phyloP scores from a whole-genome alignment of 2,888 invertebrate genomes.

The Philhelius pedissequus region DNA sequence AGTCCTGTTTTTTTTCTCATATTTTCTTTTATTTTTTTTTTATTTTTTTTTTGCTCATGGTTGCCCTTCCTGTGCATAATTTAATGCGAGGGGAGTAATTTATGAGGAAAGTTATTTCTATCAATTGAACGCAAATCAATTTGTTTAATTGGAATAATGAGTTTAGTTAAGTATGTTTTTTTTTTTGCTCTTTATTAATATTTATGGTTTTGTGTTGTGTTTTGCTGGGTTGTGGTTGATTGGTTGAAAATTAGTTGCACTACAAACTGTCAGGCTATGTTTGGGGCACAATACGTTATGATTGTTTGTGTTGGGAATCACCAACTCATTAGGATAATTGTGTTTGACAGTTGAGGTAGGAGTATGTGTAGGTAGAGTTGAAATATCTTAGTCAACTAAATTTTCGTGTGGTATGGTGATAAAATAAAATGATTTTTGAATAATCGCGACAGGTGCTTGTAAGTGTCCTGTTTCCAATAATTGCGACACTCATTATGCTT shows the following conservation, averaged over 20 bases:
- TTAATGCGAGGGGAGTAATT: slow-evolving; percentile 26
- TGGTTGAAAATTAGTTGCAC: slow-evolving; percentile 10
- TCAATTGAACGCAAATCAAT: slow-evolving; percentile 61
- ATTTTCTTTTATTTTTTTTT: neutral
- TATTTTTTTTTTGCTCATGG: neutral
- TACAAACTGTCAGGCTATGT: neutral
- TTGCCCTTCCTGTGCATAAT: neutral
- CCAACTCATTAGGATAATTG: slow-evolving; percentile 13
- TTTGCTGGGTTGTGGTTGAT: neutral
- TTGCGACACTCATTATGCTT: too few species aligned
- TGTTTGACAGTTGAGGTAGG: neutral
- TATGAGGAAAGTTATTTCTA: slow-evolving; percentile 44
- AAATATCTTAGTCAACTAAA: neutral
- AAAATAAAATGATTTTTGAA: neutral
- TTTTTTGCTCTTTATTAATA: neutral
- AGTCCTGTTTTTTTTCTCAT: slow-evolving; percentile 33
- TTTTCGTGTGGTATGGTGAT: neutral
- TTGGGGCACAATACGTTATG: neutral
- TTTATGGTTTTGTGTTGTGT: neutral
- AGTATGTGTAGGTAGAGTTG: neutral
- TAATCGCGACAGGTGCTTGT: neutral
- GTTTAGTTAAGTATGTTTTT: slow-evolving; percentile 43
- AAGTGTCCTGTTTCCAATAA: neutral
- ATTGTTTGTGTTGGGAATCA: neutral
- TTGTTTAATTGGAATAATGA: slow-evolving; percentile 58